Base-by-base conservation (phyloP, 30 jellyfish, hydroid and myxozoan genomes). In the Calvadosia cruxmelitensis region DNA sequence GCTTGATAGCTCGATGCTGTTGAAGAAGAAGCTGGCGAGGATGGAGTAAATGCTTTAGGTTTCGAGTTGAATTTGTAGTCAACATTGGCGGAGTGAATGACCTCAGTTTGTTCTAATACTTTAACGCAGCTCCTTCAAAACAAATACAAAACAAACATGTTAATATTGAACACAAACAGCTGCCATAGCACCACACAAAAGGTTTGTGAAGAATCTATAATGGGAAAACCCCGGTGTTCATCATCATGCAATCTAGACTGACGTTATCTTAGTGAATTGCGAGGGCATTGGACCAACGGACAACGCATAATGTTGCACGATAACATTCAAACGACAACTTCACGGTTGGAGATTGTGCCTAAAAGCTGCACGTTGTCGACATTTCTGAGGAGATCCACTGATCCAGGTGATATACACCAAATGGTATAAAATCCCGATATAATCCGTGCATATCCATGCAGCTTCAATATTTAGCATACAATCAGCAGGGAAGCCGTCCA, bases 51-150 rank as follows among this genome's bases (percentile, higher is more conserved):
- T 29, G 98, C 91, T 51, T 75, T 74, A 2, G 98, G 98, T 51
- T 89, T 89, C 1, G 94, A 78, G 51, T 89, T 89, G 69, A 75
- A 89, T 34, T 75, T 67, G 68, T 89, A 93, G 50, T 89, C 98
- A 77, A 89, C 94, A 32, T 74, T 78, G 30, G 98, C 98, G 24
- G 98, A 89, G 49, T 89, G 98, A 1, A 77, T 72, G 33, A 82
- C 94, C 29, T 77, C 90, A 2, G 98, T 89, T 23, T 78, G 73
- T 31, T 85, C 67, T 36, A 89, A 49, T 29, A 92, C 84, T 50
- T 89, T 82, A 35, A 42, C 57, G n/a, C n/a, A n/a, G n/a, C n/a
- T n/a, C n/a, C n/a, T n/a, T n/a, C n/a, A n/a, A n/a, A n/a, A n/a
- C n/a, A n/a, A n/a, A n/a, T n/a, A n/a, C n/a, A n/a, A n/a, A n/a